Conservation (phyloP, 1,140 invertebrate genomes). For the Heliothis subflexa region DNA sequence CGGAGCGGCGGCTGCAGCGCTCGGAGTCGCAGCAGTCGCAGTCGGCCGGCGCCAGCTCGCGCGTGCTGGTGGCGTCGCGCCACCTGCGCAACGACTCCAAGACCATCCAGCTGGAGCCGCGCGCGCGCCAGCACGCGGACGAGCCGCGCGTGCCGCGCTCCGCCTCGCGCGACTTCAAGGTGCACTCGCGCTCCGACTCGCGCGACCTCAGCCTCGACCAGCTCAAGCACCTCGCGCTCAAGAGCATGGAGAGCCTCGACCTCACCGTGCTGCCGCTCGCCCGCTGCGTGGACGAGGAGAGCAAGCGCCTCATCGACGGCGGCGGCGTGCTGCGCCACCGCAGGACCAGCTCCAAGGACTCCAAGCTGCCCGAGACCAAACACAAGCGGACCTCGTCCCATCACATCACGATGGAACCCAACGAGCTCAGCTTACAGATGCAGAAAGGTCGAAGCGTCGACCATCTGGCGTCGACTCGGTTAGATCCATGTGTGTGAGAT, state of each 20-base stretch:
- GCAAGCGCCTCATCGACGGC: slow-evolving; percentile 81
- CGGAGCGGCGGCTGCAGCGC: slow-evolving; percentile 70
- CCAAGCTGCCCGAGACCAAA: slow-evolving; percentile 72
- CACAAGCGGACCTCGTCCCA: slow-evolving; percentile 84
- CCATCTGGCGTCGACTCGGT: slow-evolving; percentile 67
- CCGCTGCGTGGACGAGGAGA: slow-evolving; percentile 79
- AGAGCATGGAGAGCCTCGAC: slow-evolving; percentile 81
- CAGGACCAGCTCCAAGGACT: slow-evolving; percentile 86
- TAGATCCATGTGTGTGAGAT: slow-evolving; percentile 66
- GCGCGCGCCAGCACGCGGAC: slow-evolving; percentile 78
- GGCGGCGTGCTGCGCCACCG: slow-evolving; percentile 87
- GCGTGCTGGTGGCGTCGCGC: slow-evolving; percentile 85
- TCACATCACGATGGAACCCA: slow-evolving; percentile 80
- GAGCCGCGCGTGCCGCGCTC: slow-evolving; percentile 64
- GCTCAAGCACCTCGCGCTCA: slow-evolving; percentile 50
- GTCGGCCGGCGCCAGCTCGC: slow-evolving; percentile 71
- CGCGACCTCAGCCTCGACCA: slow-evolving; percentile 68
- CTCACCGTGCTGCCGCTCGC: slow-evolving; percentile 74
- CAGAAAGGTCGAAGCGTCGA: slow-evolving; percentile 79
- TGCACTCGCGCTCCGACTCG: slow-evolving; percentile 71
- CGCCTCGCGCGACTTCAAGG: slow-evolving; percentile 68
- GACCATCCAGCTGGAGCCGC: slow-evolving; percentile 87
- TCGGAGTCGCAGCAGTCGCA: slow-evolving; percentile 84
- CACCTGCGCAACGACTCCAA: slow-evolving; percentile 88
- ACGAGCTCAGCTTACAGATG: slow-evolving; percentile 73